phyloP scores from a whole-genome alignment of 2,113 vertebrate species.

The Peromyscus polionotus region DNA sequence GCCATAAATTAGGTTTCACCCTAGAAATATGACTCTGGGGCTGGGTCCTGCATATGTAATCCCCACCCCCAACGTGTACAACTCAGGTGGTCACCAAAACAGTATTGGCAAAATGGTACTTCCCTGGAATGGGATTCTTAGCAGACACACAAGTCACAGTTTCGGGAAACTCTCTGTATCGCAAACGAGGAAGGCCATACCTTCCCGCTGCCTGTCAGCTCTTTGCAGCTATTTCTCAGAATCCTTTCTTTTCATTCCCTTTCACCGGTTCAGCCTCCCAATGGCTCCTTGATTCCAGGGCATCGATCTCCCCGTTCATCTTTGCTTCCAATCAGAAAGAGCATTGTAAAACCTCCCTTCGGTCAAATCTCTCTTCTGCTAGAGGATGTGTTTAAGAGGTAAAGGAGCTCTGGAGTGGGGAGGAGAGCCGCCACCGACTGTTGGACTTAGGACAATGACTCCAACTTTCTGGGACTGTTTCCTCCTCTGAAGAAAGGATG shows the following conservation, averaged over 20 bases:
- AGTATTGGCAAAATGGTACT: not conserved
- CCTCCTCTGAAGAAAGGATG: not conserved
- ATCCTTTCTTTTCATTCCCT: slow-evolving; percentile 18
- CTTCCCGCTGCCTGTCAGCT: not conserved
- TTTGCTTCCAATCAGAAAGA: slow-evolving; percentile 36
- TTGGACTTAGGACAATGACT: slow-evolving; percentile 27
- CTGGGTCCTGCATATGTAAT: not conserved
- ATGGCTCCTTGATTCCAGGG: not conserved
- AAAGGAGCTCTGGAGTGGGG: slow-evolving; percentile 7
- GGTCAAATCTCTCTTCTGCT: not conserved
- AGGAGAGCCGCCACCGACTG: not conserved
- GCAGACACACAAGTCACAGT: not conserved
- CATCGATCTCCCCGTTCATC: slow-evolving; percentile 14
- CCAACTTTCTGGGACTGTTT: slow-evolving; percentile 56
- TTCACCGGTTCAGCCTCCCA: not conserved
- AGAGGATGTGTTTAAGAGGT: not conserved
- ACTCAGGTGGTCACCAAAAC: not conserved
- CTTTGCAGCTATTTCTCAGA: not conserved
- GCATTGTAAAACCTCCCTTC: slow-evolving; percentile 21
- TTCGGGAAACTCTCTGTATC: not conserved
- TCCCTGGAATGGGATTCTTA: not conserved
- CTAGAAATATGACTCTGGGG: not conserved
- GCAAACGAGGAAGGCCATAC: not conserved
- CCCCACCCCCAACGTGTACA: not conserved
- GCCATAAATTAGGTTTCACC: not conserved